Conservation (phyloP, 2,797 vertebrate genomes). For the Onychomys arenicola region DNA sequence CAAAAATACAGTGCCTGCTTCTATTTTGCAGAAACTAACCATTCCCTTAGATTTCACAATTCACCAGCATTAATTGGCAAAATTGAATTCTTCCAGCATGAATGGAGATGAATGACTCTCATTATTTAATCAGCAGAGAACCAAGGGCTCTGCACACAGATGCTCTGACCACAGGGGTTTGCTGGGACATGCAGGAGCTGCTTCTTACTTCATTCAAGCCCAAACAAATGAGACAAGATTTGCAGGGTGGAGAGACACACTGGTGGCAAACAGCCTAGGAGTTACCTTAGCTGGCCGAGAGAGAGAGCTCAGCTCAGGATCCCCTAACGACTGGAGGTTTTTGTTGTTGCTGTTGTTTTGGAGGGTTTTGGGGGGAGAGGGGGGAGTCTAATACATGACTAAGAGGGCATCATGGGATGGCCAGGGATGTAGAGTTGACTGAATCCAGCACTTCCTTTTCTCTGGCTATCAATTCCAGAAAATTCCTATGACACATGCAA, state of each 20-base stretch:
- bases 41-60: conserved; percentile 61
- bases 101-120: conserved; percentile 62
- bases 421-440: neutral
- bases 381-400: neutral
- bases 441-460: neutral
- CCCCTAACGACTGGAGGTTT: neutral
- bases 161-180: conserved; percentile 44
- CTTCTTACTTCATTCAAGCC: neutral
- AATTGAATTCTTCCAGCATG: conserved; percentile 65
- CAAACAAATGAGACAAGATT: conserved; percentile 6
- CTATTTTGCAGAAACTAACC: conserved; percentile 69
- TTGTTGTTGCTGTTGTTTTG: neutral
- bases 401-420: neutral
- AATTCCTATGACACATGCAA: conserved; percentile 33
- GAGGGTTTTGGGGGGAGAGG: fast-evolving
- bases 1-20: conserved; percentile 54
- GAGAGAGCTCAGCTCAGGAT: neutral
- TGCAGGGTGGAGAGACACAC: neutral
- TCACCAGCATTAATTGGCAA: conserved; percentile 68
- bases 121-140: conserved; percentile 74
- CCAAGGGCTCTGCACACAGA: conserved; percentile 60
- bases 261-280: neutral
- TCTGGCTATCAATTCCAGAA: neutral
- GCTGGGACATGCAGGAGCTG: neutral
- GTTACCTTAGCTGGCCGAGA: neutral